Evolutionary conservation across 2,797 vertebrate species (phyloP), one percentile per base, ranked within the genome.

Genomic region (Borostomias antarcticus): DNA sequence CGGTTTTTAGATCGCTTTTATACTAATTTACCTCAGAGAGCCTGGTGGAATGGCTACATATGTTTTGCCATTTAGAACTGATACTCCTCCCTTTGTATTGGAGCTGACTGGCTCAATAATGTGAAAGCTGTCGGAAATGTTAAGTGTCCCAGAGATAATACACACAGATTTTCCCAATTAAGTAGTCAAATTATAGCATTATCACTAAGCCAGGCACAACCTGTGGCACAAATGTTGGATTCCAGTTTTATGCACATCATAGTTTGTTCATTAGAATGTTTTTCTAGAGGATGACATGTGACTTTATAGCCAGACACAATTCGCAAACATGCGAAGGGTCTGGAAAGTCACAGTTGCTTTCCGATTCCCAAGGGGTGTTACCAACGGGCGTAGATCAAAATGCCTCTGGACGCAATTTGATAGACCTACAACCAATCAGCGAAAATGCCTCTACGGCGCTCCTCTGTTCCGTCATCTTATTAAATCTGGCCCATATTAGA

Each of bases 181-280:
- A 78, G 81, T 25, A 3, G 8, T 54, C 71, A 73, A 70, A 78
- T 62, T 58, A 72, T 63, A 75, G 68, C 74, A 74, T 77, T 77
- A 79, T 79, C 73, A 73, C 64, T 68, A 75, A 58, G 43, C 74
- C 56, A 33, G 29, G 1, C 43, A 50, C 54, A 69, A 1, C 15
- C 43, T 64, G 69, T 64, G 54, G 56, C 65, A 71, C 53, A 25
- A 7, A 0, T n/a, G 30, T 51, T 25, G 69, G 58, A 35, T 80
- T 72, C 72, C 75, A 70, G 72, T 50, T 71, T 23, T 30, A 40
- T 43, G 40, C 29, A 3, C 29, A 43, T 15, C 13, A n/a, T 13
- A 5, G 13, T 43, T 43, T 58, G 23, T 0, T 5, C 11, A 71
- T 21, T 51, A 45, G 40, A 40, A 40, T 1, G 37, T n/a, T n/a